A percentile compares a stretch with the other conserved stretches of the same genome.
phyloP scores from a whole-genome alignment of 2,888 invertebrate genomes.

The Plebejus anna region DNA sequence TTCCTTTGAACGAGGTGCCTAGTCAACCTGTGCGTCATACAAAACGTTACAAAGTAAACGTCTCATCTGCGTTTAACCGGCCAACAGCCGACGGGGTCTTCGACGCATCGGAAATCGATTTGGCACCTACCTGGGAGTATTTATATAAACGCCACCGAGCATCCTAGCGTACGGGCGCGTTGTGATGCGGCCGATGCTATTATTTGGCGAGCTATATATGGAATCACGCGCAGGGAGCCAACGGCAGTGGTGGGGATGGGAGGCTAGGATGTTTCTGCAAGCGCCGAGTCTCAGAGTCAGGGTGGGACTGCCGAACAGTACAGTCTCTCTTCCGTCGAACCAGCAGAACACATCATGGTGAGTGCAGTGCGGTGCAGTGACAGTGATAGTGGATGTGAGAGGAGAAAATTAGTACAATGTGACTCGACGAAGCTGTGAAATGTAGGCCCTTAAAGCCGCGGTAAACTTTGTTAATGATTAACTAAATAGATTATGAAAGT shows the following conservation, averaged over 20 bases:
- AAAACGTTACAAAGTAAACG: background rate
- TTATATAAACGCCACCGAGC: conserved; percentile 55
- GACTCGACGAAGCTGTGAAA: no score
- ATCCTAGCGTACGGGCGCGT: conserved; percentile 49
- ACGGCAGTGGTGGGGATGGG: conserved; percentile 44
- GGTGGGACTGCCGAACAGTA: conserved; percentile 75
- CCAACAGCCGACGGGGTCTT: background rate
- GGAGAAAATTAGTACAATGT: background rate
- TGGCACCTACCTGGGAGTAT: conserved; percentile 57
- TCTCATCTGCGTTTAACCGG: background rate
- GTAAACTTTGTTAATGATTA: no score
- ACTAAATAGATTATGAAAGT: no score
- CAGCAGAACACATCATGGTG: conserved; percentile 75
- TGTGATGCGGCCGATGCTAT: conserved; percentile 57
- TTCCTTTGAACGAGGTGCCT: no score
- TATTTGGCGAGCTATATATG: conserved; percentile 75
- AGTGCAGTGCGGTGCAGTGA: conserved; percentile 57
- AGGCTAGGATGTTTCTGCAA: conserved; percentile 56
- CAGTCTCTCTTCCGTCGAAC: conserved; percentile 76
- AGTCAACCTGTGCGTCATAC: background rate
- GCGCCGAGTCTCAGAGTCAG: conserved; percentile 69
- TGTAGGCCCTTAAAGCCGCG: no score
- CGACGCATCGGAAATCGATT: conserved; percentile 23
- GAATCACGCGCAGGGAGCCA: conserved; percentile 53
- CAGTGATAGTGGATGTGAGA: conserved; percentile 5